Evolutionary conservation across 2,888 invertebrate species (phyloP), one percentile per base, ranked within the genome.

Genomic region (Nephrotoma flavescens): DNA sequence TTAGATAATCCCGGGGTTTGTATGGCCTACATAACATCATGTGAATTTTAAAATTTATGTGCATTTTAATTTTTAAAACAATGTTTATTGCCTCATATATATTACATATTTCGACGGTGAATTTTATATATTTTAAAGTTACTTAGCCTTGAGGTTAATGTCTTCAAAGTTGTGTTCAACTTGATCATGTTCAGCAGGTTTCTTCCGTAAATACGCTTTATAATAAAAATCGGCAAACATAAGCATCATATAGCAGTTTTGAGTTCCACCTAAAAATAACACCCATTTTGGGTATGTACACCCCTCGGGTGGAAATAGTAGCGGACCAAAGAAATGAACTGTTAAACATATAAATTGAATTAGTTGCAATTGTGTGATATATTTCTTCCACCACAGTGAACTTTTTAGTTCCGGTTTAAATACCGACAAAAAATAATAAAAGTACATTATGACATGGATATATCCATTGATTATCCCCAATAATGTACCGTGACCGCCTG

Each of bases 351-450:
- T 91, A 89, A 96, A 96, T 90, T 96, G 96, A n/a, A 86, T 42
- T 90, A 97, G 93, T 92, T 98, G 97, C 89, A 97, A 90, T 89
- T 95, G 96, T 0, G 97, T 97, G 87, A 98, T 95, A 89, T 96
- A 93, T 88, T 95, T 96, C 90, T 97, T 97, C 95, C 97, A 96
- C 95, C 96, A 96, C 0, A 95, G 90, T 86, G 95, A 94, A 87
- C 94, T 92, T 88, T 95, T 95, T 89, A 95, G 93, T 85, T 93
- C 93, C 0, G 96, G 95, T 83, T 95, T 93, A 87, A 95, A 92
- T 0, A 96, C 96, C 0, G 96, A 94, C 88, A 96, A 89, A 11
- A 96, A 93, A 90, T 97, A 97, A 90, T 97, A 96, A 0, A 92
- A 92, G 90, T 97, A 97, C 97, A 97, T 97, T 42, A 96, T 90